Evolutionary conservation across 2,888 invertebrate genomes (phyloP).

Genomic region (Cremastobaeus sp.): DNA sequence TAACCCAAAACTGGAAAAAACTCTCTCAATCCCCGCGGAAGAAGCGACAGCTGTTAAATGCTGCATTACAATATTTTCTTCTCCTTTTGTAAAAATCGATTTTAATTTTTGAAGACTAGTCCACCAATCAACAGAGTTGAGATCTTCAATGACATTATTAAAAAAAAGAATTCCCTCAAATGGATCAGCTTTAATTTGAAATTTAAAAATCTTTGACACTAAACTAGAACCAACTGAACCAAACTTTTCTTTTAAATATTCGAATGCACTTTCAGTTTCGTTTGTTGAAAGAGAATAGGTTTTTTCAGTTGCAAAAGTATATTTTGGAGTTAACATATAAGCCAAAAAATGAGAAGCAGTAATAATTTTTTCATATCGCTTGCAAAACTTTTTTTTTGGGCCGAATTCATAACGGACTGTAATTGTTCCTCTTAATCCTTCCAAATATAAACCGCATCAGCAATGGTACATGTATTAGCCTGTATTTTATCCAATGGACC

Average conservation of each 20-base stretch:
- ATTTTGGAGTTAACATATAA: slow-evolving; percentile 8
- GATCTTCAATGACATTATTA: slow-evolving; percentile 4
- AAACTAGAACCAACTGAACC: background rate
- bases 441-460: slow-evolving; percentile 6
- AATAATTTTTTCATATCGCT: background rate
- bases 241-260: slow-evolving; percentile 9
- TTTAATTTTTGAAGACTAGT: slow-evolving; percentile 10
- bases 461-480: slow-evolving; percentile 1
- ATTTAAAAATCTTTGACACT: slow-evolving; percentile 4
- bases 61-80: background rate
- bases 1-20: slow-evolving; percentile 17
- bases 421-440: slow-evolving; percentile 3
- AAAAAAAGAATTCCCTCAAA: slow-evolving; percentile 12
- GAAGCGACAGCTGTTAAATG: slow-evolving; percentile 3
- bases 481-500: slow-evolving; percentile 4
- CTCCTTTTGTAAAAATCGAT: background rate
- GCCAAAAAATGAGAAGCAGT: background rate
- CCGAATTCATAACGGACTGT: slow-evolving; percentile 1
- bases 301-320: slow-evolving; percentile 1
- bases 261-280: background rate
- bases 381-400: slow-evolving; percentile 8
- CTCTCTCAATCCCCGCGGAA: slow-evolving; percentile 5
- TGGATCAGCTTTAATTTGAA: slow-evolving; percentile 10
- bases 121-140: slow-evolving; percentile 13
- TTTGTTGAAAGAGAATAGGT: background rate